Percentiles rank a stretch among this genome's conserved stretches.
phyloP scores from a whole-genome alignment of 2,113 vertebrate genomes.

The Pelusios castaneus region DNA sequence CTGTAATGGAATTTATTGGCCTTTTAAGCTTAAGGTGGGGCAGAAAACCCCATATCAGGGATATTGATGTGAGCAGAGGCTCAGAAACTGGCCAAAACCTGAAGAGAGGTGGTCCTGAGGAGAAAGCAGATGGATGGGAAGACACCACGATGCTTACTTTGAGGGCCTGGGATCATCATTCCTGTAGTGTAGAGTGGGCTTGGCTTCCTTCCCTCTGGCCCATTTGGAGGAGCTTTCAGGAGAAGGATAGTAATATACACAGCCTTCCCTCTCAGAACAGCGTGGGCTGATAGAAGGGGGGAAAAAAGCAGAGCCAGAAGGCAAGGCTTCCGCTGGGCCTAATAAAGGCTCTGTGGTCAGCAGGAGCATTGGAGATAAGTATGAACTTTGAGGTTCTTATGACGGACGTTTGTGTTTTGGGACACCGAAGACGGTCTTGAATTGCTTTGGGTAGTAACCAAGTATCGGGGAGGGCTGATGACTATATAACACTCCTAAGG shows the following conservation, averaged over 20 bases:
- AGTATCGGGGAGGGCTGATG: background rate
- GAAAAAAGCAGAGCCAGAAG: too few relatives aligned
- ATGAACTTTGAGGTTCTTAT: too few relatives aligned
- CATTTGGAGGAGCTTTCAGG: background rate
- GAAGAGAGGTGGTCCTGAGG: background rate
- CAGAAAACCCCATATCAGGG: background rate
- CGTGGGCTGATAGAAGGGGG: too few relatives aligned
- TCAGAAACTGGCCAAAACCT: background rate
- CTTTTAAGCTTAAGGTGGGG: background rate
- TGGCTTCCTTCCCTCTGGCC: background rate
- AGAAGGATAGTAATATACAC: background rate
- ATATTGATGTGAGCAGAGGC: background rate
- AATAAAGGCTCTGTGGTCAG: too few relatives aligned
- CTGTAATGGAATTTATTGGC: background rate
- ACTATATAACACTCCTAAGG: background rate
- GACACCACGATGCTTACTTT: background rate
- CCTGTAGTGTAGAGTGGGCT: too few relatives aligned
- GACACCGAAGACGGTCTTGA: too few relatives aligned
- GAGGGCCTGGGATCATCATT: background rate
- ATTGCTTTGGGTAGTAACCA: background rate
- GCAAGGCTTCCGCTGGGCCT: too few relatives aligned
- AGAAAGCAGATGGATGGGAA: background rate
- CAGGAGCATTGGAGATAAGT: too few relatives aligned
- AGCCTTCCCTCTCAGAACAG: too few relatives aligned
- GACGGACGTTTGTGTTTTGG: too few relatives aligned